Percentiles rank a stretch among this genome's conserved stretches.
Evolutionary conservation across 1,140 invertebrate species (phyloP).

Genomic region (Drosophila mojavensis): DNA sequence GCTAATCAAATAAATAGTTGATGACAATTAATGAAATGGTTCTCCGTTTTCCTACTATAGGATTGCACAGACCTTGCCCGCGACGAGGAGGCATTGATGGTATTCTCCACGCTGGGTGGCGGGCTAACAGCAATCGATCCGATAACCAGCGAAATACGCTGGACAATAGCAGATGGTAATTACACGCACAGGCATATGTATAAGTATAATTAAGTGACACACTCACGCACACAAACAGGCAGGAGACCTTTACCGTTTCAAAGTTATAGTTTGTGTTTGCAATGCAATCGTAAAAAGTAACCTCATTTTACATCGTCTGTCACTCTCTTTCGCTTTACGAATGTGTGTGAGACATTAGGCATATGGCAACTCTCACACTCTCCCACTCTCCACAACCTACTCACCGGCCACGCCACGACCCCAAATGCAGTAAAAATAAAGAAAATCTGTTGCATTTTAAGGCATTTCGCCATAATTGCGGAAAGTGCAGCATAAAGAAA

Average conservation of each 20-base stretch:
- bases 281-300: conserved; percentile 37
- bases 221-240: neutral
- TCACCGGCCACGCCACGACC: conserved; percentile 14
- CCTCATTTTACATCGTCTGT: conserved; percentile 37
- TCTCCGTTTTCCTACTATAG: conserved; percentile 60
- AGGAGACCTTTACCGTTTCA: conserved; percentile 22
- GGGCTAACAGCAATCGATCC: conserved; percentile 93
- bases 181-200: conserved; percentile 40
- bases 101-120: conserved; percentile 96
- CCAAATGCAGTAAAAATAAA: conserved; percentile 9
- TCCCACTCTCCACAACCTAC: neutral
- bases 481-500: conserved; percentile 54
- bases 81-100: conserved; percentile 89
- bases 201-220: conserved; percentile 8
- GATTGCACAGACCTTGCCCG: conserved; percentile 88
- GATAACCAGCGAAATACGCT: conserved; percentile 92
- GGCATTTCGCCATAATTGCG: conserved; percentile 32
- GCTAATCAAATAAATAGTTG: conserved; percentile 41
- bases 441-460: conserved; percentile 42
- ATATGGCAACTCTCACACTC: conserved; percentile 31
- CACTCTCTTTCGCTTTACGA: conserved; percentile 16
- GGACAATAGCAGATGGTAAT: conserved; percentile 95
- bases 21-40: conserved; percentile 47
- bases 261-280: conserved; percentile 26
- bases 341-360: conserved; percentile 37